Evolutionary conservation across 2,113 vertebrate species (phyloP), one percentile per base, ranked within the genome.

Genomic region (Crotalus helleri): DNA sequence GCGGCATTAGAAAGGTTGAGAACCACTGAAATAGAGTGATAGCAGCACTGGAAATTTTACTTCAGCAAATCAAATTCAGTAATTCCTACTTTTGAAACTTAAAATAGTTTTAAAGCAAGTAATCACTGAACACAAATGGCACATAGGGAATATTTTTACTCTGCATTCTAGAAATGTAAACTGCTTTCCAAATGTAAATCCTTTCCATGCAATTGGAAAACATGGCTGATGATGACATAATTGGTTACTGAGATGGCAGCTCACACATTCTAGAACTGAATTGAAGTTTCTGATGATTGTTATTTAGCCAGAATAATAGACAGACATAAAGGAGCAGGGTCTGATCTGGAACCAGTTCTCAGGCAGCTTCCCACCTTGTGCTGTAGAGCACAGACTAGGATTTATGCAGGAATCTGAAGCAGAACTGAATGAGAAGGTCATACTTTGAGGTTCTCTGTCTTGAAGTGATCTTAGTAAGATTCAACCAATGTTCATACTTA

Each of bases 41-140:
- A 86, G 92, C 46, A 88, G 11, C 8, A 23, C 55, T 93, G 54
- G 54, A 86, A 85, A 86, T 59, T 85, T 93, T 88, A 88, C 86
- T 74, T 49, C 59, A 88, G n/a, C 49, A 89, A 88, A 88, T 89
- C 59, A 74, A 74, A n/a, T 69, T 23, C 15, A n/a, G 44, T 51
- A 59, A 90, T 90, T 92, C 49, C 59, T 90, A 85, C 39, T 85
- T 81, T 85, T 44, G 29, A 89, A 92, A 54, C 39, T 90, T 53
- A 85, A 89, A 89, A 92, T 55, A 85, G 23, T 69, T 89, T 69
- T 44, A 81, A 54, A 81, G 87, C 24, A 58, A 54, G 29, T 21
- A 85, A 6, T 17, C 39, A 81, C 64, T 49, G 11, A 88, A 89
- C 9, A n/a, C 24, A 91, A 49, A 26, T 81, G 23, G 69, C 33